phyloP scores from a whole-genome alignment of 2,888 invertebrate genomes.

The Ceramica pisi region DNA sequence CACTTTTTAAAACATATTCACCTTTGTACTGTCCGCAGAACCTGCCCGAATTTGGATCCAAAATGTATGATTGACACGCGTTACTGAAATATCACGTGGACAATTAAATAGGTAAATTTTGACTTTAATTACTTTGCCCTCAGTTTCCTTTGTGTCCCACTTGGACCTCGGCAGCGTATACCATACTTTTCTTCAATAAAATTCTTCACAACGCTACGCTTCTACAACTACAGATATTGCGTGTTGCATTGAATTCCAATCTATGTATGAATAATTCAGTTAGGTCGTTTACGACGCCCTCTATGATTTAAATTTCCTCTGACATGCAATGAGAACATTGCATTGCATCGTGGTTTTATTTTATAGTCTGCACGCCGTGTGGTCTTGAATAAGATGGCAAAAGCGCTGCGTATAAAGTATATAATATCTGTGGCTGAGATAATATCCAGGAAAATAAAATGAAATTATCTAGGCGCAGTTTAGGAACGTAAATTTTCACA shows the following conservation, averaged over 20 bases:
- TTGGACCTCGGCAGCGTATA: too few relatives aligned
- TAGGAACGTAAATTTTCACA: too few relatives aligned
- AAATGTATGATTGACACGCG: too few relatives aligned
- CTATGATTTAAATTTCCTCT: conserved; percentile 30
- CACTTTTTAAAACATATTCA: too few relatives aligned
- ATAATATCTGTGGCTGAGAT: neutral
- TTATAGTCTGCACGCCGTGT: conserved; percentile 1
- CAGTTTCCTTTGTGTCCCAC: too few relatives aligned
- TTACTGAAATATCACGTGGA: too few relatives aligned
- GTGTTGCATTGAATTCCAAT: conserved; percentile 34
- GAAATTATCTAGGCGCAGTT: too few relatives aligned
- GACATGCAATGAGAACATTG: conserved; percentile 31
- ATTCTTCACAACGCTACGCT: neutral
- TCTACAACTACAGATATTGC: neutral
- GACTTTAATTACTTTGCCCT: too few relatives aligned
- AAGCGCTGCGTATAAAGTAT: neutral
- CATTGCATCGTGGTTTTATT: conserved; percentile 24
- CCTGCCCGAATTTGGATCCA: too few relatives aligned
- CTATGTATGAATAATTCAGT: conserved; percentile 40
- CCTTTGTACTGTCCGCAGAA: too few relatives aligned
- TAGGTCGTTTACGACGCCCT: conserved; percentile 1
- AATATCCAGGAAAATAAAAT: too few relatives aligned
- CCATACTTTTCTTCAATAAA: neutral
- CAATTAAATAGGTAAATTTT: too few relatives aligned
- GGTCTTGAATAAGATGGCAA: neutral